Percentiles rank a stretch among this genome's conserved stretches.
Evolutionary conservation across 2,113 vertebrate species (phyloP).

Genomic region (Cottus gobio): DNA sequence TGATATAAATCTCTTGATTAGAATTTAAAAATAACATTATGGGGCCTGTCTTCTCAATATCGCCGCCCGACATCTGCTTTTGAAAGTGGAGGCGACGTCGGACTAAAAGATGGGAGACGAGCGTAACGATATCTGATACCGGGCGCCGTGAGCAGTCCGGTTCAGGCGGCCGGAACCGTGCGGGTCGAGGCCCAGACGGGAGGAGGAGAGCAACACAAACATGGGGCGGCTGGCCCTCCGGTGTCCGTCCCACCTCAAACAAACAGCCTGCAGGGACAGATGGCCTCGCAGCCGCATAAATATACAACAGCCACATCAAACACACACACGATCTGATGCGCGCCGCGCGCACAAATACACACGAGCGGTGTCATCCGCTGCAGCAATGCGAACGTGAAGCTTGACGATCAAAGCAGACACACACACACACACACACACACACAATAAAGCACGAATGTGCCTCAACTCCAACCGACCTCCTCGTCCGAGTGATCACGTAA

Average conservation of each 20-base stretch:
- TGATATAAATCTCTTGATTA: no score
- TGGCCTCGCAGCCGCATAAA: conserved; percentile 69
- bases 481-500: conserved; percentile 53
- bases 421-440: conserved; percentile 31
- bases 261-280: conserved; percentile 69
- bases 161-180: conserved; percentile 19
- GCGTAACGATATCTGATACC: background rate
- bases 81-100: no score
- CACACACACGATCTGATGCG: conserved; percentile 54
- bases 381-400: conserved; percentile 33
- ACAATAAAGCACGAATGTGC: conserved; percentile 46
- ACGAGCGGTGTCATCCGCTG: conserved; percentile 55
- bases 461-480: conserved; percentile 56
- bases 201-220: conserved; percentile 57
- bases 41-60: background rate
- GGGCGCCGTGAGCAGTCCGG: background rate
- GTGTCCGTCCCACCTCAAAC: conserved; percentile 70
- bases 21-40: no score
- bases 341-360: conserved; percentile 57
- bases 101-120: no score
- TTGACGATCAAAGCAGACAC: conserved; percentile 61
- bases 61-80: background rate
- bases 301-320: conserved; percentile 72
- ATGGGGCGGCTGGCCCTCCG: conserved; percentile 36
- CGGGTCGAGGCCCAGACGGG: conserved; percentile 44